These are phyloP conservation scores for Lepidocyrtinus sp. DNA, from an alignment of 2,888 invertebrate species.

Conservation along the genomic window DNA sequence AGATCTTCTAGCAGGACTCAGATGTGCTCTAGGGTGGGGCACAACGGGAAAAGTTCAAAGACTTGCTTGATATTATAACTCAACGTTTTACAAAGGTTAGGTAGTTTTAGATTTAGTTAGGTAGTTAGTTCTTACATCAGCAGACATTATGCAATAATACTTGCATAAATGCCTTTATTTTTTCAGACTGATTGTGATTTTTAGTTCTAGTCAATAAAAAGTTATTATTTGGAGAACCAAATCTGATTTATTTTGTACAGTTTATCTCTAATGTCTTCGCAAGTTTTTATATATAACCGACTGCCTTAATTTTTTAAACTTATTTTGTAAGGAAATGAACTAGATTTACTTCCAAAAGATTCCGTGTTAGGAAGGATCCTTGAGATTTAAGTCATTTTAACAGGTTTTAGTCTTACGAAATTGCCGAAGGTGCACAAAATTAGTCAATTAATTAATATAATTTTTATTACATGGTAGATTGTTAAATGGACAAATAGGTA, in stretches of 20 bases:
- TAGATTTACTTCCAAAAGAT: not conserved
- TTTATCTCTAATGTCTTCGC: not conserved
- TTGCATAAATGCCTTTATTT: not conserved
- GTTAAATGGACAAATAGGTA: too few relatives aligned
- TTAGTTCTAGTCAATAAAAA: not conserved
- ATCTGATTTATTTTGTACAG: not conserved
- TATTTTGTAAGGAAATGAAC: not conserved
- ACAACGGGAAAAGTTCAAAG: not conserved
- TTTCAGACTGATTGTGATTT: not conserved
- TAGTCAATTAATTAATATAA: not conserved
- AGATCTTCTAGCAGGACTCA: not conserved
- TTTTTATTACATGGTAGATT: not conserved
- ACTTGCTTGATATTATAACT: conserved; percentile 1
- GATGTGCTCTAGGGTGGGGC: not conserved
- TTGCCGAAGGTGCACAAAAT: not conserved
- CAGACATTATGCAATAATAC: not conserved
- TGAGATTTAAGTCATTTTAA: not conserved
- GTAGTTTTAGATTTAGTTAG: not conserved
- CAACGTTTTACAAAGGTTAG: not conserved
- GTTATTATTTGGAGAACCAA: not conserved
- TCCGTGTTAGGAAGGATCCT: not conserved
- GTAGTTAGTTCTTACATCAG: not conserved
- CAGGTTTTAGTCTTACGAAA: not conserved
- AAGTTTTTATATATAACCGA: not conserved
- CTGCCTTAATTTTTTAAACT: not conserved